Conservation (phyloP, 2,797 vertebrate species). For the Onychomys arenicola region DNA sequence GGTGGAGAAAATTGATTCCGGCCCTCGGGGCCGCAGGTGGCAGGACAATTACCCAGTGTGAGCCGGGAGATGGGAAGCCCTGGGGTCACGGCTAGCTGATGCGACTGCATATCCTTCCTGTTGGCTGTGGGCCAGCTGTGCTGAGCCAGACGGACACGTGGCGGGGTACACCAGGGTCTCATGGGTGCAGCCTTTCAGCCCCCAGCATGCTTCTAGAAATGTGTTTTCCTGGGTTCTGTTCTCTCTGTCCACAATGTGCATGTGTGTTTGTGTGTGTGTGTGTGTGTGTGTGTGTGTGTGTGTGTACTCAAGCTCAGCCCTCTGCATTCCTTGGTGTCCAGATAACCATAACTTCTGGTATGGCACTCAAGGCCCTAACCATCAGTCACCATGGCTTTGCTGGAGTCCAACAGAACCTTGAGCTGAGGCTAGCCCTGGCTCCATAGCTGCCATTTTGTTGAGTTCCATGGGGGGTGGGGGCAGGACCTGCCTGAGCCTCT, state of each 20-base stretch:
- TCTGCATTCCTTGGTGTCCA: neutral
- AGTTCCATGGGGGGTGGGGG: too few relatives aligned
- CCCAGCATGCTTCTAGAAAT: neutral
- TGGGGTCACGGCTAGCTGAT: neutral
- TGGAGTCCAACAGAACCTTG: neutral
- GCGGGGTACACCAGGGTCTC: neutral
- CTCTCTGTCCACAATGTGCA: neutral
- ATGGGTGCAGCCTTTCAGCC: accelerated
- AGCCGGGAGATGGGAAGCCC: neutral
- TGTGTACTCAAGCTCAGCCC: neutral
- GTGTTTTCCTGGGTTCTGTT: neutral
- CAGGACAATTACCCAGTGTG: neutral
- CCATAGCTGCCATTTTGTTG: neutral
- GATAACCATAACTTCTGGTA: neutral
- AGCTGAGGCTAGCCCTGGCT: neutral
- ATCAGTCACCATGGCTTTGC: neutral
- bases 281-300: too few relatives aligned
- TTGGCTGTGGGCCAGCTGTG: neutral
- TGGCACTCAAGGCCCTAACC: neutral
- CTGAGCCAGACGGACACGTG: neutral
- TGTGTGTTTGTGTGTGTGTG: neutral
- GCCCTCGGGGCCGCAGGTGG: neutral
- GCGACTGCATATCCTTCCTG: neutral
- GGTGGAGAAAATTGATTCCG: neutral
- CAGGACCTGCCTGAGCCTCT: neutral